phyloP scores from a whole-genome alignment of 2,888 invertebrate species.

The Amaurobius ferox region DNA sequence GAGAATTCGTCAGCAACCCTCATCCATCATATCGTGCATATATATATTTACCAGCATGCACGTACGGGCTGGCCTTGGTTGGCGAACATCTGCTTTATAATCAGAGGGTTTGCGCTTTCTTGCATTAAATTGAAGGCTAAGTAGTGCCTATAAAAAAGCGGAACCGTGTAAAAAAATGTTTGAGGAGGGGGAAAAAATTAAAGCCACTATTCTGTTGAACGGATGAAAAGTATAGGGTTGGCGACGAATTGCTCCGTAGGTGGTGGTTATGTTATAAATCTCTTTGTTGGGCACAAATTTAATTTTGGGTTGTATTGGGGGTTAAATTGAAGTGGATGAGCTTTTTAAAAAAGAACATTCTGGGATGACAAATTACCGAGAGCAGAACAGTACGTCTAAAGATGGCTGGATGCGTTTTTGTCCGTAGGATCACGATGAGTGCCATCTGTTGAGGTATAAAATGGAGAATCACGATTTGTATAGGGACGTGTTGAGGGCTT shows the following conservation, averaged over 20 bases:
- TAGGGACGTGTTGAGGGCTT: neutral
- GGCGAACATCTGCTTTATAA: slow-evolving; percentile 46
- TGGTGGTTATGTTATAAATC: slow-evolving; percentile 54
- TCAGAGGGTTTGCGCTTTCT: slow-evolving; percentile 59
- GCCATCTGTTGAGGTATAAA: slow-evolving; percentile 9
- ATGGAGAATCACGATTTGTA: neutral
- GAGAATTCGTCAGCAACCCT: slow-evolving; percentile 47
- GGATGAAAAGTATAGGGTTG: slow-evolving; percentile 55
- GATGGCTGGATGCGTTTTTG: neutral
- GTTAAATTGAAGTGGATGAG: slow-evolving; percentile 25
- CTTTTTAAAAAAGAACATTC: neutral
- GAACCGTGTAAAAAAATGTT: neutral
- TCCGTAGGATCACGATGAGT: neutral
- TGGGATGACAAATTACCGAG: neutral
- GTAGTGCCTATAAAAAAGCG: slow-evolving; percentile 11
- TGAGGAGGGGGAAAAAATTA: slow-evolving; percentile 11
- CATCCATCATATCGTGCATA: slow-evolving; percentile 49
- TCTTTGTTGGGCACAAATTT: slow-evolving; percentile 27
- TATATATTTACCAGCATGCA: slow-evolving; percentile 13
- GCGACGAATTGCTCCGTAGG: slow-evolving; percentile 25
- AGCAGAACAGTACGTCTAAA: neutral
- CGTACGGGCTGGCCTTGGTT: slow-evolving; percentile 34
- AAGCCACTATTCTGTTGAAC: slow-evolving; percentile 22
- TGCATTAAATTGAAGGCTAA: slow-evolving; percentile 64
- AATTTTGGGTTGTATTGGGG: slow-evolving; percentile 19